phyloP scores from a whole-genome alignment of 53 echinoderm and acorn worm species.

The Paelopatides confundens region DNA sequence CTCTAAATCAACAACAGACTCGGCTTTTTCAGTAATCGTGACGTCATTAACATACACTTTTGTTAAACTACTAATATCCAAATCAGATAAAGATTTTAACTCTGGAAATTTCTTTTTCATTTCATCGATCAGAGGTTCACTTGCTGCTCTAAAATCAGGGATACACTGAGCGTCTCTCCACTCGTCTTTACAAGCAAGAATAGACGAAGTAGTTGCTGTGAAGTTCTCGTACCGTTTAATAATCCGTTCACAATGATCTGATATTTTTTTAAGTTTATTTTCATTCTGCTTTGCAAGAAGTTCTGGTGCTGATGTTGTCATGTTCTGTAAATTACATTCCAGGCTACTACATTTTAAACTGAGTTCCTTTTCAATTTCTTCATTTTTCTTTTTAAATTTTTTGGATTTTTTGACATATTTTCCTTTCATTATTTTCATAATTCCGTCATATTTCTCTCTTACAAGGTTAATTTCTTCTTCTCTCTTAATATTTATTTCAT shows the following conservation, averaged over 20 bases:
- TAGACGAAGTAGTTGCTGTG: not conserved
- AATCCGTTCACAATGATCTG: not conserved
- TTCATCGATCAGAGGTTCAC: not conserved
- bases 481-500: not conserved
- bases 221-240: not conserved
- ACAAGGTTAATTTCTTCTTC: not conserved
- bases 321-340: not conserved
- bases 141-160: constrained; percentile 15
- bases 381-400: not conserved
- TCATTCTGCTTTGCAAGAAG: not conserved
- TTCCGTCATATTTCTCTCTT: not conserved
- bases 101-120: not conserved
- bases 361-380: not conserved
- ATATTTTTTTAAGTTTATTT: not conserved
- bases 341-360: not conserved
- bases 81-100: not conserved
- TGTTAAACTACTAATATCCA: not conserved
- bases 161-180: constrained; percentile 24
- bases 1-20: not conserved
- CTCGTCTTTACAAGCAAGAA: not conserved
- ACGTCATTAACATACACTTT: not conserved
- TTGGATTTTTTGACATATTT: not conserved
- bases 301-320: not conserved
- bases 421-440: not conserved
- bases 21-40: not conserved